Percentiles rank a stretch among this genome's conserved stretches.
Conservation (phyloP, 1,140 invertebrate species). For the Plutomurus gul region DNA sequence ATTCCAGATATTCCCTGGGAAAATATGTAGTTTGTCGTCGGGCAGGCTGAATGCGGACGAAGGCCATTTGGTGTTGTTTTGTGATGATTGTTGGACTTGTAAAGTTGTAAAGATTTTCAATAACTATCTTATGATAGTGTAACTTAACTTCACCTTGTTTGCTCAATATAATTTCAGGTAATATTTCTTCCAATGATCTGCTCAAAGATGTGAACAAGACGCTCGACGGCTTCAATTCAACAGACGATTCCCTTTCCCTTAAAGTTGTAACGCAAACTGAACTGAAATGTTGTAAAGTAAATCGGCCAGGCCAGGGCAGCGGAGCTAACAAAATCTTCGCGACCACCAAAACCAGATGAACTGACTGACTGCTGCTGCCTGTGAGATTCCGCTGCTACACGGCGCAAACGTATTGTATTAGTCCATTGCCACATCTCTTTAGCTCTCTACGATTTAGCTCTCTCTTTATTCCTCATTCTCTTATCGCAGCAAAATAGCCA, state of each 20-base stretch:
- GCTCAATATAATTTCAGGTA: neutral
- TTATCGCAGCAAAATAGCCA: neutral
- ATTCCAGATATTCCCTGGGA: constrained; percentile 4
- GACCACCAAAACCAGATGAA: constrained; percentile 28
- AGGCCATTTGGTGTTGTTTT: constrained; percentile 3
- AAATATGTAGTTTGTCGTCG: neutral
- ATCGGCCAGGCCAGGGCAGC: constrained; percentile 7
- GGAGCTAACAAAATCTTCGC: constrained; percentile 26
- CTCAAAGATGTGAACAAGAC: constrained; percentile 6
- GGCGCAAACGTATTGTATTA: constrained; percentile 7
- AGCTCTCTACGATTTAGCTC: neutral
- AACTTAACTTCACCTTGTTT: neutral
- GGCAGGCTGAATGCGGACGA: neutral
- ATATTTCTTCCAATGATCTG: neutral
- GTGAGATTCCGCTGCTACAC: constrained; percentile 25
- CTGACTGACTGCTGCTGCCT: constrained; percentile 23
- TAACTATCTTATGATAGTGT: neutral
- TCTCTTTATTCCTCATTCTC: neutral
- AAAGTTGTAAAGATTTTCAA: no score
- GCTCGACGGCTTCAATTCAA: neutral
- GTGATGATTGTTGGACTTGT: no score
- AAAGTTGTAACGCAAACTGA: constrained; percentile 27
- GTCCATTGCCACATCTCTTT: constrained; percentile 21
- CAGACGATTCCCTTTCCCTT: constrained; percentile 18
- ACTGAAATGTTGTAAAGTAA: constrained; percentile 27